phyloP scores from a whole-genome alignment of 2,113 vertebrate species.

The Catagonus wagneri region DNA sequence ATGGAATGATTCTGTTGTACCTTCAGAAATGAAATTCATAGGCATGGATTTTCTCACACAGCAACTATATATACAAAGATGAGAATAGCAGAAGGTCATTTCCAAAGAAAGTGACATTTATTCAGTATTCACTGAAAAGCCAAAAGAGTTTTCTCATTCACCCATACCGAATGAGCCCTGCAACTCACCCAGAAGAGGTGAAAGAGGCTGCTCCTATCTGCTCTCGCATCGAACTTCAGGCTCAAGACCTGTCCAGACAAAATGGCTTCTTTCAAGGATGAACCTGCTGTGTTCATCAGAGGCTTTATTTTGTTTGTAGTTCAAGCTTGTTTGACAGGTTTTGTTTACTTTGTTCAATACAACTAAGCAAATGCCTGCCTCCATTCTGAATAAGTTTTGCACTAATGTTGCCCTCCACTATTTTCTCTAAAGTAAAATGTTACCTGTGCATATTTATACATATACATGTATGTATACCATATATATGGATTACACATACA shows the following conservation, averaged over 20 bases:
- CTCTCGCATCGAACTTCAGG: constrained; percentile 52
- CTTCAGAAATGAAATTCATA: constrained; percentile 79
- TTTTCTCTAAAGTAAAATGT: neutral
- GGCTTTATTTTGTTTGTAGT: constrained; percentile 52
- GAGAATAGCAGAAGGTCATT: constrained; percentile 82
- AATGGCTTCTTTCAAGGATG: constrained; percentile 64
- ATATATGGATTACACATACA: neutral
- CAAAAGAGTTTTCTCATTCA: constrained; percentile 74
- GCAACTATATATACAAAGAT: constrained; percentile 81
- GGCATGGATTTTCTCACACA: constrained; percentile 77
- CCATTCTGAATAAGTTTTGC: constrained; percentile 35
- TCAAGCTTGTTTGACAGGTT: constrained; percentile 54
- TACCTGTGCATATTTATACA: neutral
- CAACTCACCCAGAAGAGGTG: constrained; percentile 51
- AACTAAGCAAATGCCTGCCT: neutral
- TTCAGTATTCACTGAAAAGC: constrained; percentile 79
- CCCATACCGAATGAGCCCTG: constrained; percentile 22
- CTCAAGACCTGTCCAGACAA: constrained; percentile 60
- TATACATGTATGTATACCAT: neutral
- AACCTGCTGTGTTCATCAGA: constrained; percentile 40
- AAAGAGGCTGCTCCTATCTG: constrained; percentile 69
- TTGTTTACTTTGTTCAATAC: constrained; percentile 55
- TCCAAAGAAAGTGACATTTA: constrained; percentile 80
- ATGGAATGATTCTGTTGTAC: constrained; percentile 75
- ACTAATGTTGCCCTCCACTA: neutral